Base-by-base conservation (phyloP, 2,888 invertebrate genomes). In the Schrankia costaestrigalis region DNA sequence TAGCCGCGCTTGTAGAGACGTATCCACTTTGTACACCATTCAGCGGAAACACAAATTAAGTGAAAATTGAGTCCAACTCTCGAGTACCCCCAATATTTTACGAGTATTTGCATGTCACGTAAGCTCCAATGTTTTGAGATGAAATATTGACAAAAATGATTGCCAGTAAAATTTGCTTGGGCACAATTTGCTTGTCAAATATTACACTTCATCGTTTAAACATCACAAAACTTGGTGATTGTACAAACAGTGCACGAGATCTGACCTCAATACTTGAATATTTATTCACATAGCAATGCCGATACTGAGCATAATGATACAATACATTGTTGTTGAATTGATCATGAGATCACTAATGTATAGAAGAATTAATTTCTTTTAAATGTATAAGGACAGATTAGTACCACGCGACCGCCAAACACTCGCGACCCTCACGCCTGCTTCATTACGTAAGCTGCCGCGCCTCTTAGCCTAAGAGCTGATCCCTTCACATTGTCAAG, bases 401-500 rank as follows among this genome's bases (percentile, higher is more conserved):
- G 36, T 51, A 48, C 44, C 36, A 47, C 46, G 53, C 61, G 75
- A 63, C 72, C 75, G 66, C 65, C 67, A 71, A 64, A 62, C 54
- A 60, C 48, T 65, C 58, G 66, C 71, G 76, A 71, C 74, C 72
- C 71, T 76, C 69, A 66, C 61, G 68, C 53, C 62, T 65, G 55
- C 61, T 63, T 62, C 65, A 69, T 79, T 80, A 80, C 78, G 78
- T 80, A 77, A 79, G 64, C 41, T 38, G 64, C 72, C 73, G 56
- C 69, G 73, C 71, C 76, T 72, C 69, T 67, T 55, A 68, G 67
- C 59, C 64, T 67, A 65, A 69, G 70, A 68, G 56, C 67, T 73
- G 64, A 76, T 79, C 78, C 81, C 76, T 79, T 82, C 78, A 82
- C 82, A 81, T 81, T 80, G 74, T 73, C 75, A 75, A 71, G 70